Conservation (phyloP, 2,888 invertebrate species). For the Pegoplata infirma region DNA sequence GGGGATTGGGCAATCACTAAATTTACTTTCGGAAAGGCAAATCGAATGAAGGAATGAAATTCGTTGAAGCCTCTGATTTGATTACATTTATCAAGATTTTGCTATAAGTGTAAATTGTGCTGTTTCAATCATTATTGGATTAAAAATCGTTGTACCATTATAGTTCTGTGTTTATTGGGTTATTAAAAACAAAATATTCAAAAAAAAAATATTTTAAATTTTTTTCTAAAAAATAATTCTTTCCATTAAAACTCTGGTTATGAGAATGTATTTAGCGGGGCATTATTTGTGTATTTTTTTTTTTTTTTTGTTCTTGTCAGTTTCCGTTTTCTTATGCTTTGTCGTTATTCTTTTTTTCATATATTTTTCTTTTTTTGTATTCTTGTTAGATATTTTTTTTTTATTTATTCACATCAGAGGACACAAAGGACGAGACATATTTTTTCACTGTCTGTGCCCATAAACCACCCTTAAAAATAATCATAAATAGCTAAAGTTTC, state of each 20-base stretch:
- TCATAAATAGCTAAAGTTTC: background rate
- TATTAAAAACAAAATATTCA: too few relatives aligned
- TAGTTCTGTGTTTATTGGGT: too few relatives aligned
- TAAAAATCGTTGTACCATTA: too few relatives aligned
- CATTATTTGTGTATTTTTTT: slow-evolving; percentile 3
- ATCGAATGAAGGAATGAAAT: too few relatives aligned
- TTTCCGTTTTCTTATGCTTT: slow-evolving; percentile 22
- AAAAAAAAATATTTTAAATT: too few relatives aligned
- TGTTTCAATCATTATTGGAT: too few relatives aligned
- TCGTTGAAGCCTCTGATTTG: too few relatives aligned
- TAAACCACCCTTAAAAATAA: slow-evolving; percentile 46
- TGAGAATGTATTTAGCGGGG: slow-evolving; percentile 11
- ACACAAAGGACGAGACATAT: slow-evolving; percentile 44
- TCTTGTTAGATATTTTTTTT: slow-evolving; percentile 37
- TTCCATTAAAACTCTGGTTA: background rate
- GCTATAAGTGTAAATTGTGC: too few relatives aligned
- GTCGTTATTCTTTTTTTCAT: slow-evolving; percentile 24
- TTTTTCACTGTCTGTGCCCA: slow-evolving; percentile 37
- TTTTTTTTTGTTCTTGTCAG: slow-evolving; percentile 28
- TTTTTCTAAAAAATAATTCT: background rate
- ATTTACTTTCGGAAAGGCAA: too few relatives aligned
- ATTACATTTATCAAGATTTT: too few relatives aligned
- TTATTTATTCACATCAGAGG: slow-evolving; percentile 36
- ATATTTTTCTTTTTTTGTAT: background rate
- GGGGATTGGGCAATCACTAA: too few relatives aligned